Evolutionary conservation across 2,797 vertebrate genomes (phyloP).

Genomic region (Carapus acus): DNA sequence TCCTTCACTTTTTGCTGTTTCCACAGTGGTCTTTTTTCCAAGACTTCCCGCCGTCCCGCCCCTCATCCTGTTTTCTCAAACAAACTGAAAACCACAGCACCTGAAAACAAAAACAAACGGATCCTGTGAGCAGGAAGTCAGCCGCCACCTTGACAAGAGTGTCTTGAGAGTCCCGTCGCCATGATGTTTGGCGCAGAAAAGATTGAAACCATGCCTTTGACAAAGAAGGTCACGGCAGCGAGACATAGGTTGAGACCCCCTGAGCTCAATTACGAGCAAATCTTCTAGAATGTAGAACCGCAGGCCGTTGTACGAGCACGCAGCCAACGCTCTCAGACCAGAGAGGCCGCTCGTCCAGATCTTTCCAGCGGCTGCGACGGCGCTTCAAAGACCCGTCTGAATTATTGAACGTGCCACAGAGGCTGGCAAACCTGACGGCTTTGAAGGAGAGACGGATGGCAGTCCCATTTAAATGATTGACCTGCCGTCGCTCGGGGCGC

Average conservation of each 20-base stretch:
- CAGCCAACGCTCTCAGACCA: slow-evolving; percentile 15
- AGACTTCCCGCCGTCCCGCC: no score
- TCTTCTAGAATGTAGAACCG: not conserved
- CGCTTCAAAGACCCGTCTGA: slow-evolving; percentile 32
- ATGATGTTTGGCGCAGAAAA: no score
- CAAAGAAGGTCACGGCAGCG: not conserved
- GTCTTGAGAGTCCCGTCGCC: no score
- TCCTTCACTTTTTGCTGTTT: no score
- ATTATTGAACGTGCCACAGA: slow-evolving; percentile 31
- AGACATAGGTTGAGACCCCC: not conserved
- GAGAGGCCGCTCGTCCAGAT: slow-evolving; percentile 17
- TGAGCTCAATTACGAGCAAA: slow-evolving; percentile 4
- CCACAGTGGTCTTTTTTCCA: no score
- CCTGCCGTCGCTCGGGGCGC: slow-evolving; percentile 4
- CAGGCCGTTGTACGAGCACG: not conserved
- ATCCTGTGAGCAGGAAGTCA: no score
- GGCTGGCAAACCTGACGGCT: slow-evolving; percentile 16
- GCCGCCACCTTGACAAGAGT: no score
- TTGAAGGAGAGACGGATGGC: slow-evolving; percentile 18
- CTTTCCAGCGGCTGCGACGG: slow-evolving; percentile 26
- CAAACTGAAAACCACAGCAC: no score
- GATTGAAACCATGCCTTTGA: not conserved
- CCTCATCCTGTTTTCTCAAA: no score
- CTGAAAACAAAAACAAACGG: no score
- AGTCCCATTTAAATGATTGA: slow-evolving; percentile 40